phyloP scores from a whole-genome alignment of 2,888 invertebrate species.

The Adelphocoris suturalis region DNA sequence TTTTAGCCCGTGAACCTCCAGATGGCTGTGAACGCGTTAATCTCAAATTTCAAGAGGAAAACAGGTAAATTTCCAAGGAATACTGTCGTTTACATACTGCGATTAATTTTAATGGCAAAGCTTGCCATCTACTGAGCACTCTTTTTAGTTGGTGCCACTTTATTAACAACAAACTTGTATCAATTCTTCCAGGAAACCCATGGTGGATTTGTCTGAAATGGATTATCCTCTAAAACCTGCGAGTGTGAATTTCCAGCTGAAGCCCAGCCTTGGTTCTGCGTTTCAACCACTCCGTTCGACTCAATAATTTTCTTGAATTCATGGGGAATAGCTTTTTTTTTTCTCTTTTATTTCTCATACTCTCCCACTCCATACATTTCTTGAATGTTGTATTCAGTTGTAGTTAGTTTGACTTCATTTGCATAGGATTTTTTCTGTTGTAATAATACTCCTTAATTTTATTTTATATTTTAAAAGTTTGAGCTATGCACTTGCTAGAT shows the following conservation, averaged over 20 bases:
- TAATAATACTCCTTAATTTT: background rate
- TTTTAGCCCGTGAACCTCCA: conserved; percentile 91
- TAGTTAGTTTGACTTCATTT: background rate
- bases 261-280: conserved; percentile 89
- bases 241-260: conserved; percentile 86
- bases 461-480: too few species aligned
- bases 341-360: background rate
- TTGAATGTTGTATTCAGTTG: too few species aligned
- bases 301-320: conserved; percentile 63
- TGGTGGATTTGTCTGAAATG: conserved; percentile 80
- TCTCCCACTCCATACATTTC: background rate
- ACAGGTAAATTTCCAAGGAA: conserved; percentile 78
- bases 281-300: conserved; percentile 85
- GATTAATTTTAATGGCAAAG: too few species aligned
- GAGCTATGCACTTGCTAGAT: too few species aligned
- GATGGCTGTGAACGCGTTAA: conserved; percentile 93
- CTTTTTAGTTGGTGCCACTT: too few species aligned
- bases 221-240: conserved; percentile 81
- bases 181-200: conserved; percentile 78
- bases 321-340: background rate
- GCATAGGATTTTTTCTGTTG: background rate
- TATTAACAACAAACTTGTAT: background rate
- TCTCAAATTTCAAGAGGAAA: conserved; percentile 84
- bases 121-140: too few species aligned
- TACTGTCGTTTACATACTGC: too few species aligned